Base-by-base conservation (phyloP, 1,140 invertebrate species). In the Drosophila hydei region DNA sequence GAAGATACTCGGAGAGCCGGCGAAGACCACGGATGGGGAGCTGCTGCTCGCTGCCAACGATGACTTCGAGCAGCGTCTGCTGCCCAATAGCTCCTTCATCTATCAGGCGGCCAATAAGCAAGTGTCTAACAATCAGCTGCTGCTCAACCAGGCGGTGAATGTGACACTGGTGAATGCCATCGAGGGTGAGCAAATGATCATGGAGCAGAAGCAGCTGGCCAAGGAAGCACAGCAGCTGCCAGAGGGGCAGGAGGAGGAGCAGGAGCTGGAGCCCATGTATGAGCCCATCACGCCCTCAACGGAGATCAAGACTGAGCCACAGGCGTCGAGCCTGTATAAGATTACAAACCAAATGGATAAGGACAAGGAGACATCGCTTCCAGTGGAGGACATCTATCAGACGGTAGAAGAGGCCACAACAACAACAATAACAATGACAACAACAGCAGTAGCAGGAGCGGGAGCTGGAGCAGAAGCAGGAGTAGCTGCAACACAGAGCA, bases 81-180 rank as follows among this genome's bases (percentile, higher is more conserved):
- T 91, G 68, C 89, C 89, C 14, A 91, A 91, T 25, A 80, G 48
- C 40, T 91, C 89, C 9, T 91, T 91, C 16, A 56, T 91, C 11
- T 84, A 88, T 47, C 81, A 91, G 52, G 61, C 78, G 47, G 81
- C 80, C 64, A 79, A 75, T 27, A 89, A 87, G 36, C 85, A 88
- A 43, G 70, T 88, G 18, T 75, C 77, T 38, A 87, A 90, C 40
- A 87, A 89, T 45, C 74, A 90, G 23, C 47, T 89, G 38, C 63
- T 84, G 42, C 71, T 88, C 33, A 85, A 78, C 30, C 91, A 90
- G 63, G 84, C 89, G 3, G 90, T 90, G 2, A 90, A 90, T 55
- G 79, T 90, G 3, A 72, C 71, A 0, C 70, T 90, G 19, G 89
- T 91, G 0, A 90, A 90, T 70, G 77, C 77, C 70, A 89, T 90